Percentiles rank a stretch among this genome's conserved stretches.
phyloP scores from a whole-genome alignment of 2,113 vertebrate species.

The Takifugu bimaculatus region DNA sequence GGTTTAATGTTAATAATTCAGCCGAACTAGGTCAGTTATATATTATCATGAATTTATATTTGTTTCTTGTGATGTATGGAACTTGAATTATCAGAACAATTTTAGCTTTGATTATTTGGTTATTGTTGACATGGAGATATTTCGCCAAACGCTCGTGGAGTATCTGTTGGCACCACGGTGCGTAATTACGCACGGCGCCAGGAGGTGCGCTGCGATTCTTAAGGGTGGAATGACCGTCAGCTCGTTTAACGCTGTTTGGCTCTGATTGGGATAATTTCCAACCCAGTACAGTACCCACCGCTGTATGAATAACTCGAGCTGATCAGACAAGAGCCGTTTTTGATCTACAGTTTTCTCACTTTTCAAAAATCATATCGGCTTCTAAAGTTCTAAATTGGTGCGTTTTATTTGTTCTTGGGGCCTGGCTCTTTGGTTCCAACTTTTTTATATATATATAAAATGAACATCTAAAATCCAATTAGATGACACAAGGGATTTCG shows the following conservation, averaged over 20 bases:
- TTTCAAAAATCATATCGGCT: background rate
- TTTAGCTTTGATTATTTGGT: background rate
- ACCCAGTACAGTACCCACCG: too few relatives aligned
- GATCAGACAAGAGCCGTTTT: too few relatives aligned
- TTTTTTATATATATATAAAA: too few relatives aligned
- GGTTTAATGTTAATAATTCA: background rate
- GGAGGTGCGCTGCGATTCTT: too few relatives aligned
- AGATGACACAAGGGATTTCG: too few relatives aligned
- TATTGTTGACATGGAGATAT: background rate
- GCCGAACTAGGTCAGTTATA: constrained; percentile 40
- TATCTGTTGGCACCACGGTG: background rate
- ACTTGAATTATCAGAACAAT: background rate
- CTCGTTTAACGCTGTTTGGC: background rate
- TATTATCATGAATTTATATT: background rate
- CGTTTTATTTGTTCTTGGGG: too few relatives aligned
- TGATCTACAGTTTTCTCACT: background rate
- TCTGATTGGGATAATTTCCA: too few relatives aligned
- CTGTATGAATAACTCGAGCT: too few relatives aligned
- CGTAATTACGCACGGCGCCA: constrained; percentile 49
- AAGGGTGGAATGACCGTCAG: background rate
- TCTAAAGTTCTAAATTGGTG: background rate
- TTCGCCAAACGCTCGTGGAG: background rate
- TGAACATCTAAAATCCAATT: too few relatives aligned
- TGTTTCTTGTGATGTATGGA: background rate
- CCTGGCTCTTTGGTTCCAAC: too few relatives aligned